These are phyloP conservation scores for Numenius phaeopus DNA, from an alignment of 2,797 vertebrate genomes.

Conservation along the genomic window DNA sequence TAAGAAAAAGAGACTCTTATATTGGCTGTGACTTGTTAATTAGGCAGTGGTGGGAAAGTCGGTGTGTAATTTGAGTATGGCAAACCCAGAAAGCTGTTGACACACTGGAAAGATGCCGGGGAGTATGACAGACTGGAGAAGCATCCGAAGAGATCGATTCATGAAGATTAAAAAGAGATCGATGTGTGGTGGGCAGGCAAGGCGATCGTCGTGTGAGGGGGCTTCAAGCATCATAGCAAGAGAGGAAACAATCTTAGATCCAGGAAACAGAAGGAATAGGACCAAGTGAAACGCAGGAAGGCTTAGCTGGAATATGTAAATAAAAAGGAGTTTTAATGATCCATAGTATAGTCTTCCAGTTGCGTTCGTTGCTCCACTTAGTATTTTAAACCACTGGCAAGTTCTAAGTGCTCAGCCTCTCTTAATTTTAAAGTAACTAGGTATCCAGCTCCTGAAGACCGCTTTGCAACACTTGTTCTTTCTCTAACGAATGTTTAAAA, in stretches of 20 bases:
- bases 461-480: neutral
- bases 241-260: neutral
- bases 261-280: neutral
- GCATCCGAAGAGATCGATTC: neutral
- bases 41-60: neutral
- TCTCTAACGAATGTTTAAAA: neutral
- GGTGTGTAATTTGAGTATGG: neutral
- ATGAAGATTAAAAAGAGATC: neutral
- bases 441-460: neutral
- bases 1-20: neutral
- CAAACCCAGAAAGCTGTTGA: neutral
- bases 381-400: neutral
- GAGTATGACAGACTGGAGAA: neutral
- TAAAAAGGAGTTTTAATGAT: neutral
- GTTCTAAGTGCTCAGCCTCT: neutral
- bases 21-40: neutral
- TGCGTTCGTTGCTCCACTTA: neutral
- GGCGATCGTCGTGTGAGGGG: accelerated
- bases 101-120: neutral
- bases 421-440: neutral
- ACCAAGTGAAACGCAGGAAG: neutral
- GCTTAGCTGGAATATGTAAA: neutral
- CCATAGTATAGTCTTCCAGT: neutral
- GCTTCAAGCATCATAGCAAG: neutral
- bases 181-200: neutral